Base-by-base conservation (phyloP, 1,140 invertebrate species). In the Zaprionus africanus region DNA sequence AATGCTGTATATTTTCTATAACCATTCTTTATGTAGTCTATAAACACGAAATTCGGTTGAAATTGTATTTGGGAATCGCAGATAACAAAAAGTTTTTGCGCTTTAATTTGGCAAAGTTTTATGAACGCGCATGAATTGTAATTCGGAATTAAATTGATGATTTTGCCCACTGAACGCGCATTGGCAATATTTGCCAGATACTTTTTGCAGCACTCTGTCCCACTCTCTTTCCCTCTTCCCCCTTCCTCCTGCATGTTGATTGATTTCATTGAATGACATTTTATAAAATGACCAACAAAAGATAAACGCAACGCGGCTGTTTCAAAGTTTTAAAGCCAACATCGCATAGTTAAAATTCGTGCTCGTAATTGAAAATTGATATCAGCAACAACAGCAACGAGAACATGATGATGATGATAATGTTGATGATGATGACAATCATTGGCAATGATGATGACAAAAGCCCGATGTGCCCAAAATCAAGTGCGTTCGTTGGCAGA, bases 111-210 rank as follows among this genome's bases (percentile, higher is more conserved):
- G 31, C 26, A 53, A 63, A 76, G 61, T 60, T 75, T 77, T 59
- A 72, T 65, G 62, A 78, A 76, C 65, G 76, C 78, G 84, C 84
- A 78, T 85, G 85, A 88, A 90, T 88, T 83, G 85, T 76, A 88
- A 90, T 84, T 90, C 76, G 61, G 78, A 83, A 87, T 87, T 80
- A 78, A 88, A 87, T 88, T 88, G 81, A 84, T 87, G 80, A 75
- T 70, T 64, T 70, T 43, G 9, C 34, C 19, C 31, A 34, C 3
- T 34, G 31, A 56, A 38, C 51, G 60, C 59, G 43, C 73, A 56
- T 68, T 61, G 64, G 28, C 62, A 73, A 66, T 73, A 73, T 73
- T 73, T 73, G 62, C 63, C 56, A 43, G 61, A 43, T 67, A 79
- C 31, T 70, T 70, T 71, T 75, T 34, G 0, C 9, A 11, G 31